Evolutionary conservation across 2,797 vertebrate genomes (phyloP).

Genomic region (Sebastes steindachneri): DNA sequence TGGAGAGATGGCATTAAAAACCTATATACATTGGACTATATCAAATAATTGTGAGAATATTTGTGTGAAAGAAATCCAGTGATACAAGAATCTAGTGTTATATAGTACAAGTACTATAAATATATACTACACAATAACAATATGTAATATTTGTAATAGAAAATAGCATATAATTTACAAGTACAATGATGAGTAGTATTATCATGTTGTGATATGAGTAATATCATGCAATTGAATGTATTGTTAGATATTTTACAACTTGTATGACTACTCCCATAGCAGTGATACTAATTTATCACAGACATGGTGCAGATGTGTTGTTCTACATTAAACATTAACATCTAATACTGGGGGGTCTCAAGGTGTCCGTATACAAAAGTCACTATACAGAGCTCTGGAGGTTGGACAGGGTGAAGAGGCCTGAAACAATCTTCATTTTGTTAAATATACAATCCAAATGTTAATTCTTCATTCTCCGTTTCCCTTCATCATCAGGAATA

Average conservation of each 20-base stretch:
- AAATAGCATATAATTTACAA: not conserved
- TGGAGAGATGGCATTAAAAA: not conserved
- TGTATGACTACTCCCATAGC: not conserved
- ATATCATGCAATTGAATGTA: not conserved
- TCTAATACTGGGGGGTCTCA: not conserved
- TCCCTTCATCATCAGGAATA: constrained; percentile 28
- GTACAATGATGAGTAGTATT: not conserved
- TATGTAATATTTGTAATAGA: not conserved
- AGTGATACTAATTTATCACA: not conserved
- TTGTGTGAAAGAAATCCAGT: not conserved
- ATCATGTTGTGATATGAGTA: not conserved
- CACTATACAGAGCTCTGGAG: not conserved
- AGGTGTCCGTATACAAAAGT: not conserved
- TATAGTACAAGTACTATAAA: not conserved
- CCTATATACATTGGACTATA: not conserved
- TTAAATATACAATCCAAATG: not conserved
- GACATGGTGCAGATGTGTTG: not conserved
- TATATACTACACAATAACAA: not conserved
- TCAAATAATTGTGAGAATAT: not conserved
- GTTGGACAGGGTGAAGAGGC: not conserved
- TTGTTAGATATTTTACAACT: not conserved
- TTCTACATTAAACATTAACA: not conserved
- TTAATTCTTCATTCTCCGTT: not conserved
- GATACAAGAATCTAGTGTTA: not conserved
- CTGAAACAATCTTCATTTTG: not conserved